These are phyloP conservation scores for Tethea ocularis DNA, from an alignment of 2,888 invertebrate species.

Conservation along the genomic window DNA sequence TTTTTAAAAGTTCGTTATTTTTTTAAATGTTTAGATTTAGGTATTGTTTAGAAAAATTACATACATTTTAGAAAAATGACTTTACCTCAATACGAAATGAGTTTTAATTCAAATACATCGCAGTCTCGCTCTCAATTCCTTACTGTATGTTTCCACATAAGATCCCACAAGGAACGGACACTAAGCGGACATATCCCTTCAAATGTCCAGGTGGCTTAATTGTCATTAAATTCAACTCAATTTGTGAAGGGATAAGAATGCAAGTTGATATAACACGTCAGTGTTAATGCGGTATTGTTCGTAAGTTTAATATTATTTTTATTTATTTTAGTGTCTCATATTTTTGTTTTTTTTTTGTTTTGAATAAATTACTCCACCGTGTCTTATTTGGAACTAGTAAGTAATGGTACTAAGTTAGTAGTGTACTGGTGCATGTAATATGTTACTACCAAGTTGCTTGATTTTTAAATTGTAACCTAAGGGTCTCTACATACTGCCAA, in stretches of 20 bases:
- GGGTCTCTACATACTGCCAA: too few relatives aligned
- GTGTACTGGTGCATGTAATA: too few relatives aligned
- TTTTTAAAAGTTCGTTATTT: too few relatives aligned
- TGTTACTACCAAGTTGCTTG: too few relatives aligned
- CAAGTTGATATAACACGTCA: constrained; percentile 47
- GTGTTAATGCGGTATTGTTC: constrained; percentile 39
- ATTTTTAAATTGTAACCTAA: too few relatives aligned
- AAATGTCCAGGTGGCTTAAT: constrained; percentile 50
- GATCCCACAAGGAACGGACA: constrained; percentile 56
- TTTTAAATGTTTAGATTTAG: too few relatives aligned
- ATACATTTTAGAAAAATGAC: too few relatives aligned
- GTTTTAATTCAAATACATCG: too few relatives aligned
- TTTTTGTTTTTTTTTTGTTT: constrained; percentile 7
- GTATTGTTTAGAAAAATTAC: too few relatives aligned
- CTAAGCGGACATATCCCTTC: constrained; percentile 57
- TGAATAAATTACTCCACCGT: neutral
- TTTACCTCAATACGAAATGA: too few relatives aligned
- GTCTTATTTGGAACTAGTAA: too few relatives aligned
- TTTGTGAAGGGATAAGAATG: constrained; percentile 48
- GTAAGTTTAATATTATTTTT: constrained; percentile 18
- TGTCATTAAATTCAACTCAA: constrained; percentile 66
- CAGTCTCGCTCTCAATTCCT: constrained; percentile 8
- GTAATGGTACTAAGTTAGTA: too few relatives aligned
- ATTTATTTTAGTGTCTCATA: constrained; percentile 26
- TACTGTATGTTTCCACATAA: constrained; percentile 34